A percentile compares a stretch with the other conserved stretches of the same genome.
These are phyloP conservation scores for Barypeithes pellucidus DNA, from an alignment of 2,888 invertebrate genomes.

Conservation along the genomic window DNA sequence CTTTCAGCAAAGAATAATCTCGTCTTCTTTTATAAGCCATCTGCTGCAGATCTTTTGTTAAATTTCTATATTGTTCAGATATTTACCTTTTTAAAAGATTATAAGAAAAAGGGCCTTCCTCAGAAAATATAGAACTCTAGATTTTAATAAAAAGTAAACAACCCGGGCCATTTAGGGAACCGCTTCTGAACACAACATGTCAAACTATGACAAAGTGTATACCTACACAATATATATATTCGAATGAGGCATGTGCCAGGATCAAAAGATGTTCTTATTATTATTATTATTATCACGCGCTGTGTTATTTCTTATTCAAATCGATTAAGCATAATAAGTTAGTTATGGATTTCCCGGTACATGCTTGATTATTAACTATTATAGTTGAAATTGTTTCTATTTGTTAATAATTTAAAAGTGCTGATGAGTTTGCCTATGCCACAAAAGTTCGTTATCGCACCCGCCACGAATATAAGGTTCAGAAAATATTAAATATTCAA, in stretches of 20 bases:
- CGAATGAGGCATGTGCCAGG: not conserved
- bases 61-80: not conserved
- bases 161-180: not conserved
- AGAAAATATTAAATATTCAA: conserved; percentile 14
- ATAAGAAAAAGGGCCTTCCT: not conserved
- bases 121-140: not conserved
- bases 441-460: conserved; percentile 15
- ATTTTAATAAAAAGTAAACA: conserved; percentile 19
- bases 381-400: no score
- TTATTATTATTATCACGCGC: no score
- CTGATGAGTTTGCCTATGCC: not conserved
- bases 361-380: no score
- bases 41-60: conserved; percentile 6
- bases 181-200: conserved; percentile 5
- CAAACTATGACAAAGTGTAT: conserved; percentile 14
- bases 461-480: not conserved
- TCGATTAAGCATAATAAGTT: no score
- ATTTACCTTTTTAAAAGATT: conserved; percentile 20
- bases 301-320: no score
- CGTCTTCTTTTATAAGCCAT: not conserved
- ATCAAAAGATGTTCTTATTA: not conserved
- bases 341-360: no score
- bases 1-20: not conserved
- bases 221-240: no score
- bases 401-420: not conserved